Percentiles rank a stretch among this genome's conserved stretches.
Conservation (phyloP, 2,113 vertebrate genomes). For the Leuciscus idus region DNA sequence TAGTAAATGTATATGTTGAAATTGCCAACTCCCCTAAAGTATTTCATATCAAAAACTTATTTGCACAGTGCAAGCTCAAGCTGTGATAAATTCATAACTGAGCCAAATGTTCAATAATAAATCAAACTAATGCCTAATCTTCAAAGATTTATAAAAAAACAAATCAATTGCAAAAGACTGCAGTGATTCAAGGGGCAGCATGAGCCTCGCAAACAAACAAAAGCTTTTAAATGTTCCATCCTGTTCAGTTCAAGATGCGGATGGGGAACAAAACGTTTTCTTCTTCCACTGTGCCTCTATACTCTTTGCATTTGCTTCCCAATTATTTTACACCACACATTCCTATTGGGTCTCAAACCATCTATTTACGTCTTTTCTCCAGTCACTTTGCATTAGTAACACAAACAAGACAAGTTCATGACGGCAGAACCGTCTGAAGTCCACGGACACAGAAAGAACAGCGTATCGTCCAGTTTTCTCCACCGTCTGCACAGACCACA, state of each 20-base stretch:
- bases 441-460: not conserved
- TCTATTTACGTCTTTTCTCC: not conserved
- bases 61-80: not conserved
- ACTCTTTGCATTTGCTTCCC: not conserved
- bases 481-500: not conserved
- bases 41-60: too few relatives aligned
- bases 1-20: not conserved
- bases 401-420: slow-evolving; percentile 22
- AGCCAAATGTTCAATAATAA: not conserved
- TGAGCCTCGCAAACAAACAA: slow-evolving; percentile 26
- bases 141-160: not conserved
- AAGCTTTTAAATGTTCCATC: slow-evolving; percentile 36
- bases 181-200: not conserved
- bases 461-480: not conserved
- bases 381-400: slow-evolving; percentile 18
- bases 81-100: not conserved
- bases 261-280: not conserved
- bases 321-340: not conserved
- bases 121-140: not conserved
- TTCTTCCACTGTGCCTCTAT: not conserved
- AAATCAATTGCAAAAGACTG: not conserved
- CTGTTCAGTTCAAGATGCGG: slow-evolving; percentile 24
- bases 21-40: not conserved
- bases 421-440: not conserved
- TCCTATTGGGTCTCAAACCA: not conserved